Evolutionary conservation across 2,888 invertebrate genomes (phyloP).

Genomic region (Perithous albicinctus): DNA sequence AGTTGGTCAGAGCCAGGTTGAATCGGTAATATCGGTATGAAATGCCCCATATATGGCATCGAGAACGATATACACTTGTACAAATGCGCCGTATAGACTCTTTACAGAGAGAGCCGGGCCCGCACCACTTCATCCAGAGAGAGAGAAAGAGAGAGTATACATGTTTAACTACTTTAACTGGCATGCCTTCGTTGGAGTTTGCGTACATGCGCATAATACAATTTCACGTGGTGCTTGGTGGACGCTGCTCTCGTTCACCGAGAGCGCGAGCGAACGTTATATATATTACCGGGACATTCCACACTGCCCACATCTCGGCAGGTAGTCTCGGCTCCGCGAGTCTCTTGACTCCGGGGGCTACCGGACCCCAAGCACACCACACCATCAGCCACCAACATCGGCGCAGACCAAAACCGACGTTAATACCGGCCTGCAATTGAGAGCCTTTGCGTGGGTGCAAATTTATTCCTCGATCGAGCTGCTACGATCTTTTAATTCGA

Average conservation of each 20-base stretch:
- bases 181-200: constrained; percentile 47
- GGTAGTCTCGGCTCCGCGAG: constrained; percentile 71
- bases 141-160: neutral
- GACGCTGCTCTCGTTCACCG: constrained; percentile 56
- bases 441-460: constrained; percentile 69
- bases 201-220: constrained; percentile 61
- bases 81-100: neutral
- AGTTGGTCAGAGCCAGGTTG: no score
- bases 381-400: no score
- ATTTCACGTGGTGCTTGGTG: constrained; percentile 58
- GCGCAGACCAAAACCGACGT: constrained; percentile 65
- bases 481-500: neutral
- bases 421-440: constrained; percentile 71
- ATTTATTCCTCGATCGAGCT: constrained; percentile 62
- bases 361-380: constrained; percentile 53
- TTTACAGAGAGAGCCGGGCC: constrained; percentile 1
- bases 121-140: constrained; percentile 15
- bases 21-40: no score
- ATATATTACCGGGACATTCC: constrained; percentile 73
- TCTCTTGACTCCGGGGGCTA: constrained; percentile 56
- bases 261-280: constrained; percentile 42
- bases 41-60: no score
- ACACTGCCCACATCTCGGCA: constrained; percentile 74
- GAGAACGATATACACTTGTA: constrained; percentile 12
- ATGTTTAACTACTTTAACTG: constrained; percentile 56